Conservation (phyloP, 2,888 invertebrate species). For the Drosophila seclusa region DNA sequence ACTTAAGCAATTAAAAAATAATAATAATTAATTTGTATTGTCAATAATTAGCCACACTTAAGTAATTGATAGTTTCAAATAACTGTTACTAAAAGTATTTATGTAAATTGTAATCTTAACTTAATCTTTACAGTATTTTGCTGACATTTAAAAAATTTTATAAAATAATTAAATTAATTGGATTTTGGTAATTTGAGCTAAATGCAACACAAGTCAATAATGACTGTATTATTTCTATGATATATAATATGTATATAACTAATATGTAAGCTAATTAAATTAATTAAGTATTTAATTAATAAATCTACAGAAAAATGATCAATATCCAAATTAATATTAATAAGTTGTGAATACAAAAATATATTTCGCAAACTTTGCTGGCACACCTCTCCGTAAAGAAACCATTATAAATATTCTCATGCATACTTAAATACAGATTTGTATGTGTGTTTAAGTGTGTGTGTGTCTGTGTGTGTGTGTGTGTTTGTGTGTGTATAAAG, state of each 20-base stretch:
- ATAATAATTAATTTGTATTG: not conserved
- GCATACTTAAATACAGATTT: conserved; percentile 26
- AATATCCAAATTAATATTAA: not conserved
- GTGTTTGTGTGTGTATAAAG: conserved; percentile 19
- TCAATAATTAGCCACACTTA: not conserved
- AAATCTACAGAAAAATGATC: not conserved
- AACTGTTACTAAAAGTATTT: too few relatives aligned
- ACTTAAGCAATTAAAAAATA: not conserved
- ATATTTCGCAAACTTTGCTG: not conserved
- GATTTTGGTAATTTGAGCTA: not conserved
- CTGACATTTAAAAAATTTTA: not conserved
- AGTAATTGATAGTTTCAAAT: too few relatives aligned
- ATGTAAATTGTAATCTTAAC: too few relatives aligned
- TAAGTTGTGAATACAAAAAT: not conserved
- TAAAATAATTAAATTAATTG: not conserved
- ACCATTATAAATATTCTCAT: not conserved
- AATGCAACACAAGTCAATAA: not conserved
- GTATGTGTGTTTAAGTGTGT: not conserved
- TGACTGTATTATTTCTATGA: accelerated
- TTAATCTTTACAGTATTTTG: not conserved
- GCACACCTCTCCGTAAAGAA: not conserved
- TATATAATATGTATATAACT: too few relatives aligned
- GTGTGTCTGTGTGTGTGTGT: conserved; percentile 10
- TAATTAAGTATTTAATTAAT: not conserved
- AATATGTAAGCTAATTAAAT: not conserved